A percentile compares a stretch with the other conserved stretches of the same genome.
Evolutionary conservation across 2,888 invertebrate species (phyloP).

Genomic region (Lumbricus terrestris): DNA sequence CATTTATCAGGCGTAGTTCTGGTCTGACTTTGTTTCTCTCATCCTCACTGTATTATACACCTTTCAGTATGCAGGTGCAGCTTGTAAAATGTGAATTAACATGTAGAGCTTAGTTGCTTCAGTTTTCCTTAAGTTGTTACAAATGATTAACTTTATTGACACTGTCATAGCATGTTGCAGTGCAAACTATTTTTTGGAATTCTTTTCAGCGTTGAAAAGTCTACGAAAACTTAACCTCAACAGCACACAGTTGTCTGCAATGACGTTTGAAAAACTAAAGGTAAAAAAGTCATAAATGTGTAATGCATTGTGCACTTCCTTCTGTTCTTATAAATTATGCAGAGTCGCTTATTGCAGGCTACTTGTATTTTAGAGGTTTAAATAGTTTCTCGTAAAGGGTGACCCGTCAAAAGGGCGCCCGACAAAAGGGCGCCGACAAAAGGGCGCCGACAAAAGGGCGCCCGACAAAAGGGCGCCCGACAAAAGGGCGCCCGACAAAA

Average conservation of each 20-base stretch:
- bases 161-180: background rate
- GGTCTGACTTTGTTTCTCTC: too few species aligned
- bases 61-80: too few species aligned
- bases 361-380: too few species aligned
- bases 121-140: background rate
- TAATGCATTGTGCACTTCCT: background rate
- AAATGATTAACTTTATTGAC: background rate
- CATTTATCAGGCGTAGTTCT: too few species aligned
- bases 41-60: too few species aligned
- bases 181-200: background rate
- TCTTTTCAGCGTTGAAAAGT: constrained; percentile 69
- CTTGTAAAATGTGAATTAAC: background rate
- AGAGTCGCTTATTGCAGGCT: too few species aligned
- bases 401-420: too few species aligned
- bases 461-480: too few species aligned
- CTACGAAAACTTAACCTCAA: constrained; percentile 75
- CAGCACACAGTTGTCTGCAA: constrained; percentile 75
- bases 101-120: background rate
- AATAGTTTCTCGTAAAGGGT: too few species aligned
- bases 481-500: too few species aligned
- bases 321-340: background rate
- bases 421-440: too few species aligned
- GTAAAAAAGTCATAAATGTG: constrained; percentile 46
- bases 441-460: too few species aligned
- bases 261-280: constrained; percentile 73